Evolutionary conservation across 2,888 invertebrate species (phyloP), one percentile per base, ranked within the genome.

Genomic region (Graphium colonna): DNA sequence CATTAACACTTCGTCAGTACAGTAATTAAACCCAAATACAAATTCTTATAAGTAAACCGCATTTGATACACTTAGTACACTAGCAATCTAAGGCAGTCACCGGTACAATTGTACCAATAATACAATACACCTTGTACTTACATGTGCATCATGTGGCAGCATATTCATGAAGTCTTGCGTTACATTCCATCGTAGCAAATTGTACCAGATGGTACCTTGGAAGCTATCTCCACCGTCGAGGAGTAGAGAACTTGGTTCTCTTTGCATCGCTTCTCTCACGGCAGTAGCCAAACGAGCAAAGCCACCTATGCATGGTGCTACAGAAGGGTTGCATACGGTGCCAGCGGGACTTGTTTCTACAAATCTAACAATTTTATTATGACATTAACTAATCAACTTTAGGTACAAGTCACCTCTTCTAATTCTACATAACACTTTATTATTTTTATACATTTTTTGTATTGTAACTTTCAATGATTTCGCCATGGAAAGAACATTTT

Each of bases 161-260:
- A 92, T 87, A 67, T 96, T 96, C 83, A 96, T 92, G 65, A 97
- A 95, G 45, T 93, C 83, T 36, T 93, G 92, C 0, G 95, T 95
- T 0, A 94, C 94, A 60, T 94, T 93, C 94, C 94, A 95, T 61
- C 93, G 85, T 39, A 93, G 88, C 1, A 95, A 69, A 57, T 93
- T 94, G 70, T 95, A 96, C 94, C 95, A 96, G 3, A 96, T 85
- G 0, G 93, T 94, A 0, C 94, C 94, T 67, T 93, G 93, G 68
- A 91, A 94, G 67, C 91, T 91, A 68, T 94, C 94, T 0, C 94
- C 94, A 0, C 90, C 94, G 55, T 94, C 93, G 8, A 94, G 75
- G 4, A 94, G 89, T 16, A 94, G 66, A 0, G 92, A 88, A 16
- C 92, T 57, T 0, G 96, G 96, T 8, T 96, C 78, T 15, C 78